Base-by-base conservation (phyloP, 2,888 invertebrate species). In the Ischnus inquisitorius region DNA sequence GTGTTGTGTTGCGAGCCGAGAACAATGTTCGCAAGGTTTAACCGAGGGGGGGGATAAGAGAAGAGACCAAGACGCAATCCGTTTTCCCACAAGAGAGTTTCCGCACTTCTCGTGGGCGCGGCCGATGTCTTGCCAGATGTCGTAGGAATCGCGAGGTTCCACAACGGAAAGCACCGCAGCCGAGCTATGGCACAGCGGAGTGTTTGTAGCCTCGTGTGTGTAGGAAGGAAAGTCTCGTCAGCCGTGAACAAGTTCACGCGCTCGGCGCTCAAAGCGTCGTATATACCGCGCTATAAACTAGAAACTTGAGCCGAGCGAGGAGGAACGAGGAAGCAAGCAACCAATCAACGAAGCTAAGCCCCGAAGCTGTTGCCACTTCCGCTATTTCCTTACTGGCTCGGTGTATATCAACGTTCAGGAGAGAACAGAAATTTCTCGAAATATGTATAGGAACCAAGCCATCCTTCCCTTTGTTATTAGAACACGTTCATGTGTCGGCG, bases 81-180 rank as follows among this genome's bases (percentile, higher is more conserved):
- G 76, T 78, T 81, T 84, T 84, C 75, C 65, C 74, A 25, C 46
- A 48, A 39, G 68, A 65, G 75, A 84, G 84, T 84, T 84, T 84
- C 81, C 65, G 60, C 78, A 65, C 78, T 75, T 81, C 74, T 84
- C 78, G 74, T 75, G 84, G 75, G 75, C 71, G 43, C 64, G 62
- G 64, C 69, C 75, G 78, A 75, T 84, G 84, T 84, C 84, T 84
- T 71, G 81, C 84, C 84, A 84, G 84, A 84, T 84, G 84, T 84
- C 84, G 84, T 81, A 65, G 60, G 84, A 81, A 84, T 81, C 78
- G 75, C 84, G 81, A 78, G 81, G 75, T 78, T 71, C 69, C 74
- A 81, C 84, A 81, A 81, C 84, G 75, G 81, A 81, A 79, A 84
- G 69, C 74, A 75, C 64, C 57, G 60, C 75, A 39, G 74, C 54